Evolutionary conservation across 2,797 vertebrate species (phyloP).

Genomic region (Cheirogaleus major): DNA sequence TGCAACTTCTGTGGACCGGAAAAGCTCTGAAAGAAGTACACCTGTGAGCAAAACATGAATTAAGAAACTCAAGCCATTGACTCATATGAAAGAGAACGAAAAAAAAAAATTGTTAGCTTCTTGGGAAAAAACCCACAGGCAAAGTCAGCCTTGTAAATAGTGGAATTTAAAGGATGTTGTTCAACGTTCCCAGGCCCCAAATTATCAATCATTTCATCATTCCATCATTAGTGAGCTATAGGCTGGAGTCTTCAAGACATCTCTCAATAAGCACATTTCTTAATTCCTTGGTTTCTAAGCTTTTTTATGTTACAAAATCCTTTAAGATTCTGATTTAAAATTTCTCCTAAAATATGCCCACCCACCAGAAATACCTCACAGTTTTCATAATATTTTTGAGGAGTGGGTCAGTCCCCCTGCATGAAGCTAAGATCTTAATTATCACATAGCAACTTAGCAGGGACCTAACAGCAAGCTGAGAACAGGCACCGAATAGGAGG

Average conservation of each 20-base stretch:
- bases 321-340: constrained; percentile 18
- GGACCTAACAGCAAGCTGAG: neutral
- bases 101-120: neutral
- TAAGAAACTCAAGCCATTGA: neutral
- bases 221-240: neutral
- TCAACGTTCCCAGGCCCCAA: neutral
- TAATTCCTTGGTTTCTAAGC: neutral
- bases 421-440: neutral
- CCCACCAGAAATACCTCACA: neutral
- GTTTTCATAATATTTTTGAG: neutral
- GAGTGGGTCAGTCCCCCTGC: neutral
- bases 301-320: neutral
- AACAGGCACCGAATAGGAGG: neutral
- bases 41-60: neutral
- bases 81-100: neutral
- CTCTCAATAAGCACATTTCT: neutral
- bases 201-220: neutral
- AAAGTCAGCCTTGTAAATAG: neutral
- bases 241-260: neutral
- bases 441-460: neutral
- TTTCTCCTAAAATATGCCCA: neutral
- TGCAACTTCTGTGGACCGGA: neutral
- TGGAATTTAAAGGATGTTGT: neutral
- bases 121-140: neutral
- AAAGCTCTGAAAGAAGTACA: neutral